Base-by-base conservation (phyloP, 37 sponge, comb jelly and placozoan species). In the Ianthella basta region DNA sequence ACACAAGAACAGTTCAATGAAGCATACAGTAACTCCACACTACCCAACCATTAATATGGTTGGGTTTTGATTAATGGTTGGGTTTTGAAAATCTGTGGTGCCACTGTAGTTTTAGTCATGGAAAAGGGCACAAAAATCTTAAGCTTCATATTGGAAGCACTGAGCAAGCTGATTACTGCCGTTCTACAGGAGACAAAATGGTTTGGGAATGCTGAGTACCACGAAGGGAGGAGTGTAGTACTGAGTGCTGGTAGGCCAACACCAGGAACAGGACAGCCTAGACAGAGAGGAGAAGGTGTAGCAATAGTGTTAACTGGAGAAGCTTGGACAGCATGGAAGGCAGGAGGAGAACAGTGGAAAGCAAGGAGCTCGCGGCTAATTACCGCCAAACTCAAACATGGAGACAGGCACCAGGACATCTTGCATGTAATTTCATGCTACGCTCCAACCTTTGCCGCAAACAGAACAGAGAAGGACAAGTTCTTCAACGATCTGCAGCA, bases 221-320 rank as follows among this genome's bases (percentile, higher is more conserved):
- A 57, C 13, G 60, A 56, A 27, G 81, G 36, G 78, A 25, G 33
- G 15, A 27, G 81, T 57, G 14, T 55, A 8, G 34, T 80, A 30
- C 81, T 80, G 15, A 19, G 59, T 19, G 59, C 60, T 35, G 81
- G 81, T 80, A 55, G 81, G 24, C 68, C 68, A 66, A 66, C 27
- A 66, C 68, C 68, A 66, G 68, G 23, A 66, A 24, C 68, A 14
- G 23, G 27, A 12, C 68, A 66, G 68, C 25, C 14, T 27, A 66
- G 68, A 34, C 79, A 85, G n/a, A 85, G 86, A 74, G 86, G 79
- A 10, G 86, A 85, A 85, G 86, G 86, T 13, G 79, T 85, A 15
- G 86, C 79, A 39, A 74, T 85, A 25, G 79, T 85, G 34, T 21
- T 85, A 57, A 12, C 36, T n/a, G 80, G 87, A 21, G 50, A 32